A percentile compares a stretch with the other conserved stretches of the same genome.
Conservation (phyloP, 2,113 vertebrate species). For the Agelaius phoeniceus region DNA sequence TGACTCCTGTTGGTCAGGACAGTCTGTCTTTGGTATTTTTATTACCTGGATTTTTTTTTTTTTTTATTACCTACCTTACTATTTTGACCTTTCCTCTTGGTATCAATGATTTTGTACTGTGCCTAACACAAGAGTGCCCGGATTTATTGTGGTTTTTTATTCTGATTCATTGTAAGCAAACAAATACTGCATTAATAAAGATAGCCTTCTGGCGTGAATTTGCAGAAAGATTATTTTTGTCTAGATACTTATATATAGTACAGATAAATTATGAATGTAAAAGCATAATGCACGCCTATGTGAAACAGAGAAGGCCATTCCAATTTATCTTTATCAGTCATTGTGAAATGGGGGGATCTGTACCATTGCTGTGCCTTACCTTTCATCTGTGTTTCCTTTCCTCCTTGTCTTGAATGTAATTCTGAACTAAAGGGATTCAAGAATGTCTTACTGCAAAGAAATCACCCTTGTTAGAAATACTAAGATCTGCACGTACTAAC, state of each 20-base stretch:
- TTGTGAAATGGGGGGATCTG: neutral
- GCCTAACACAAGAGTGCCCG: neutral
- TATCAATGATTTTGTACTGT: neutral
- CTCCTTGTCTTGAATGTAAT: neutral
- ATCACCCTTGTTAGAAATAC: neutral
- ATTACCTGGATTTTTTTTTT: neutral
- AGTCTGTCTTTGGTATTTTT: neutral
- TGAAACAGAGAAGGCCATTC: neutral
- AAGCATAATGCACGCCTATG: neutral
- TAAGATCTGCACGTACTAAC: neutral
- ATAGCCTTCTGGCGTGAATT: neutral
- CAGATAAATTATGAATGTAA: neutral
- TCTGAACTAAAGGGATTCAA: neutral
- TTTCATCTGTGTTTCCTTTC: slow-evolving; percentile 2
- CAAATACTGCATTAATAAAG: neutral
- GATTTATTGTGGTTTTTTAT: neutral
- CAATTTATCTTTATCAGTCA: neutral
- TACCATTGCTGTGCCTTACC: neutral
- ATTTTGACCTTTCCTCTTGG: neutral
- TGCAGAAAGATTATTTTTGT: neutral
- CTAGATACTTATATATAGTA: neutral
- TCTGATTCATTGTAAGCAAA: neutral
- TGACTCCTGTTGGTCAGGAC: neutral
- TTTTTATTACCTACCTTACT: neutral
- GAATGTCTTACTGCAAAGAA: neutral